Evolutionary conservation across 37 sponge, comb jelly and placozoan genomes (phyloP).

Genomic region (Dysidea cf. avara): DNA sequence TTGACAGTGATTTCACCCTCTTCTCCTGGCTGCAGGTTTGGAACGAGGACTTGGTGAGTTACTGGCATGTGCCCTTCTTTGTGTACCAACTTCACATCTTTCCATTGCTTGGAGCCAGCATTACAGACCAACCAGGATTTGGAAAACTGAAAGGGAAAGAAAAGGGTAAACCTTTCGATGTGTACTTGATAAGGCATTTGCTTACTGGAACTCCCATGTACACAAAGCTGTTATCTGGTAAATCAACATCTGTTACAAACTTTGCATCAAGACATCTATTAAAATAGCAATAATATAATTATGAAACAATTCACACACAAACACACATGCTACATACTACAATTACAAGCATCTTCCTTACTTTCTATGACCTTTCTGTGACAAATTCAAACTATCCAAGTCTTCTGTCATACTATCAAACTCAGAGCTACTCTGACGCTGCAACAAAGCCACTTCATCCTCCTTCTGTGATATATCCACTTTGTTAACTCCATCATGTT

Average conservation of each 20-base stretch:
- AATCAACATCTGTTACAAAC: slow-evolving; percentile 56
- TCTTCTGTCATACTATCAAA: too few relatives aligned
- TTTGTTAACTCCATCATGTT: too few relatives aligned
- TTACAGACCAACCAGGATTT: slow-evolving; percentile 78
- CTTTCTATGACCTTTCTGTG: too few relatives aligned
- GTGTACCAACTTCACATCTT: slow-evolving; percentile 56
- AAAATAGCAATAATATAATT: neutral
- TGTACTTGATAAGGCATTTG: too few relatives aligned
- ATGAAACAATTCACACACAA: too few relatives aligned
- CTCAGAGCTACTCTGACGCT: too few relatives aligned
- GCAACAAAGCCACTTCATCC: too few relatives aligned
- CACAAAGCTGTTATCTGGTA: slow-evolving; percentile 38
- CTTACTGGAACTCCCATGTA: slow-evolving; percentile 38
- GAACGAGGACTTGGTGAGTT: slow-evolving; percentile 26
- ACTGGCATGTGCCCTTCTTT: slow-evolving; percentile 49
- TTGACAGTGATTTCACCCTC: slow-evolving; percentile 40
- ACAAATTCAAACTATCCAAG: too few relatives aligned
- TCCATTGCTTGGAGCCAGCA: slow-evolving; percentile 75
- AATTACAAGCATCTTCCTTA: neutral
- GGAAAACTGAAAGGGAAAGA: slow-evolving; percentile 35
- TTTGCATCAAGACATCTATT: slow-evolving; percentile 29
- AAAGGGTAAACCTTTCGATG: too few relatives aligned
- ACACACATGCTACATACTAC: too few relatives aligned
- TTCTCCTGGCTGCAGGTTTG: slow-evolving; percentile 66
- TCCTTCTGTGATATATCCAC: too few relatives aligned